Evolutionary conservation across 1,140 invertebrate species (phyloP).

Genomic region (Diploscapter pachys): DNA sequence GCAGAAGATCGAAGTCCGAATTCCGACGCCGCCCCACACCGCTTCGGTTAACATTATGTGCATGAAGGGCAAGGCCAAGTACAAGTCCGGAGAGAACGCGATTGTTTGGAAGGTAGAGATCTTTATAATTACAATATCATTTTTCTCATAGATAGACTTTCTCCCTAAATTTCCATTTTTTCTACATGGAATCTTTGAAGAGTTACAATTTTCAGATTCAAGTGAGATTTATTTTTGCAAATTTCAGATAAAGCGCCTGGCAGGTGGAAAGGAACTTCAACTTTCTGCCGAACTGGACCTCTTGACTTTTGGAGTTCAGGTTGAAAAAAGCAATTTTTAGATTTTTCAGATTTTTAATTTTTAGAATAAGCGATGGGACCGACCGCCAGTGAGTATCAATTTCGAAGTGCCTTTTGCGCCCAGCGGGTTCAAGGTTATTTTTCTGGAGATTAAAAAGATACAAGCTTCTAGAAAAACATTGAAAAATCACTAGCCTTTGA

Average conservation of each 20-base stretch:
- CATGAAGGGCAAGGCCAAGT: slow-evolving; percentile 96
- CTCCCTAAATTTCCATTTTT: neutral
- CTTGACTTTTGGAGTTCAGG: slow-evolving; percentile 81
- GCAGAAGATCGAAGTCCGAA: slow-evolving; percentile 59
- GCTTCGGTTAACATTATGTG: slow-evolving; percentile 96
- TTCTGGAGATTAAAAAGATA: neutral
- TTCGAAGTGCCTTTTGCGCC: slow-evolving; percentile 93
- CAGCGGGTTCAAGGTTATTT: slow-evolving; percentile 82
- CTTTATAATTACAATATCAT: slow-evolving; percentile 51
- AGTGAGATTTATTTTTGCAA: neutral
- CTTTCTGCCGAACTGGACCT: slow-evolving; percentile 96
- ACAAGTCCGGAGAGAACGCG: slow-evolving; percentile 97
- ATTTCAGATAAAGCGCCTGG: slow-evolving; percentile 90
- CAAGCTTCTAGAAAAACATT: too few species aligned
- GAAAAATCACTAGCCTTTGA: too few species aligned
- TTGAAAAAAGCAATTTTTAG: neutral
- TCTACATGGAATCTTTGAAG: slow-evolving; percentile 59
- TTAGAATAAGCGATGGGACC: slow-evolving; percentile 93
- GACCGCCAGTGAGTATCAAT: slow-evolving; percentile 98
- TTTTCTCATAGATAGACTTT: neutral
- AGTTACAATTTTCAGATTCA: slow-evolving; percentile 61
- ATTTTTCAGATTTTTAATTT: neutral
- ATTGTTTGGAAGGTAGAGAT: slow-evolving; percentile 85
- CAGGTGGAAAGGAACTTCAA: slow-evolving; percentile 98
- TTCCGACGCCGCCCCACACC: slow-evolving; percentile 94